Conservation (phyloP, 2,888 invertebrate species). For the Chorisops tibialis region DNA sequence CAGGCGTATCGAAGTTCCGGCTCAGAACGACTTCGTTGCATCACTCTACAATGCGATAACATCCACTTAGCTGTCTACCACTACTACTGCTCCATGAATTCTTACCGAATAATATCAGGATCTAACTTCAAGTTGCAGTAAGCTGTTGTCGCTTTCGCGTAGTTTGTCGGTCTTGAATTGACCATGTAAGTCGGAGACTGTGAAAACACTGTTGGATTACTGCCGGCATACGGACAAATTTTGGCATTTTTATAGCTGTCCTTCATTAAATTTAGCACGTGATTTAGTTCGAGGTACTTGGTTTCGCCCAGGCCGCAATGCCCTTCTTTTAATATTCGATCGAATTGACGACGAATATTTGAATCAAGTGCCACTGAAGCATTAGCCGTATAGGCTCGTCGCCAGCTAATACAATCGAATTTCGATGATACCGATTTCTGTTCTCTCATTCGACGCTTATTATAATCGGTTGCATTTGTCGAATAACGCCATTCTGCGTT, state of each 20-base stretch:
- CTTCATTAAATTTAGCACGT: slow-evolving; percentile 73
- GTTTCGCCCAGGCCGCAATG: slow-evolving; percentile 71
- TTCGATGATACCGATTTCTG: slow-evolving; percentile 67
- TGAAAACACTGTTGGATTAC: slow-evolving; percentile 35
- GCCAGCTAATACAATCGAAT: slow-evolving; percentile 74
- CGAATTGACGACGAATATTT: slow-evolving; percentile 64
- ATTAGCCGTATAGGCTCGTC: slow-evolving; percentile 63
- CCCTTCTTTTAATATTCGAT: slow-evolving; percentile 67
- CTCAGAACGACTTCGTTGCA: slow-evolving; percentile 71
- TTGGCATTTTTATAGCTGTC: slow-evolving; percentile 70
- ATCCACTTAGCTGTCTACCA: not conserved
- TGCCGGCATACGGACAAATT: slow-evolving; percentile 63
- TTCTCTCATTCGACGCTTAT: slow-evolving; percentile 68
- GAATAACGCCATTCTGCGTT: slow-evolving; percentile 73
- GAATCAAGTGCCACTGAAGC: slow-evolving; percentile 69
- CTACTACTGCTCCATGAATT: not conserved
- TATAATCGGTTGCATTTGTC: slow-evolving; percentile 71
- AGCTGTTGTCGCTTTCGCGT: slow-evolving; percentile 41
- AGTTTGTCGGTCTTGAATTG: slow-evolving; percentile 9
- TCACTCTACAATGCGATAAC: slow-evolving; percentile 48
- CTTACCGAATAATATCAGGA: slow-evolving; percentile 58
- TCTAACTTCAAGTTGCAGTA: slow-evolving; percentile 62
- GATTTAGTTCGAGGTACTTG: slow-evolving; percentile 65
- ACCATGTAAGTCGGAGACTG: not conserved
- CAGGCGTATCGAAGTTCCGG: slow-evolving; percentile 74